Evolutionary conservation across 2,113 vertebrate genomes (phyloP).

Genomic region (Ailuropoda melanoleuca): DNA sequence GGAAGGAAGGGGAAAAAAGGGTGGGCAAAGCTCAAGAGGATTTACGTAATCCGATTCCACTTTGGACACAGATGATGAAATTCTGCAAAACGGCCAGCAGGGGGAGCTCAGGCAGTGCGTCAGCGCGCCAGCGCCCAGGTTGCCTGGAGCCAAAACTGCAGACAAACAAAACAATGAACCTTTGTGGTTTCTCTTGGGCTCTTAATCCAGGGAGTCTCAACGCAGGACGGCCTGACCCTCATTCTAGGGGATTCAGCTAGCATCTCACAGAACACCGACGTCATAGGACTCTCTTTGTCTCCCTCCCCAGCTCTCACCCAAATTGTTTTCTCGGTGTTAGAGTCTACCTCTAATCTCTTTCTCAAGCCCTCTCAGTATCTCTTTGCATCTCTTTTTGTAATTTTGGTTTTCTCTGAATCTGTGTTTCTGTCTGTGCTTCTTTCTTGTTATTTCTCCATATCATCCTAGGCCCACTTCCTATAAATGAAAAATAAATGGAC

Average conservation of each 20-base stretch:
- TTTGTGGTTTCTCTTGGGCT: slow-evolving; percentile 18
- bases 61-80: background rate
- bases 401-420: background rate
- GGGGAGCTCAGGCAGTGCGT: slow-evolving; percentile 68
- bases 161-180: slow-evolving; percentile 39
- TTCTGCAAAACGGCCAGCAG: slow-evolving; percentile 51
- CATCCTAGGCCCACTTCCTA: background rate
- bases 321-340: background rate
- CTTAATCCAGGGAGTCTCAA: background rate
- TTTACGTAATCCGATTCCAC: slow-evolving; percentile 43
- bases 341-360: background rate
- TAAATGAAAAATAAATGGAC: background rate
- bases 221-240: background rate
- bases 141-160: background rate
- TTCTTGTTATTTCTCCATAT: background rate
- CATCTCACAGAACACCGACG: background rate
- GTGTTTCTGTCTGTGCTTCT: background rate
- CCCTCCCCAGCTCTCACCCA: background rate
- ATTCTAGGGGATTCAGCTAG: background rate
- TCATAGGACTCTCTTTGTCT: background rate
- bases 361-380: background rate
- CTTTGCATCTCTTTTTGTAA: background rate
- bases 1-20: background rate
- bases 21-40: background rate
- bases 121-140: background rate